Evolutionary conservation across 2,113 vertebrate species (phyloP).

Genomic region (Naja naja): DNA sequence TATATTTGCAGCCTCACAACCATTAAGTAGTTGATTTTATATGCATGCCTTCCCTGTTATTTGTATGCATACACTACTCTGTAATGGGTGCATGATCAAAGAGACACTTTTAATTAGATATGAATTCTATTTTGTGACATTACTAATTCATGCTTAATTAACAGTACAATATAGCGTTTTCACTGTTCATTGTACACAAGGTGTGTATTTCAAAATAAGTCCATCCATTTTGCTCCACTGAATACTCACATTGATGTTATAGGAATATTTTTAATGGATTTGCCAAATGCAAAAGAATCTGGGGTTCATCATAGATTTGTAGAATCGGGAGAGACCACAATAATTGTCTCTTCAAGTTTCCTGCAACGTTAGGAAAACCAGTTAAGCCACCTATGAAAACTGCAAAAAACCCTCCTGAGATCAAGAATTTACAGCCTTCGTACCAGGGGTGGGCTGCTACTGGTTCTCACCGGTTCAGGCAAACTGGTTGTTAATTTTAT

Average conservation of each 20-base stretch:
- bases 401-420: neutral
- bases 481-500: too few species aligned
- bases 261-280: neutral
- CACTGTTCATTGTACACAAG: neutral
- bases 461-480: too few species aligned
- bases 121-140: neutral
- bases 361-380: neutral
- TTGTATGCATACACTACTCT: neutral
- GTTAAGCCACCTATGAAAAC: neutral
- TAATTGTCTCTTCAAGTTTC: neutral
- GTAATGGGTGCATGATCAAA: neutral
- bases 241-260: neutral
- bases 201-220: neutral
- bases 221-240: neutral
- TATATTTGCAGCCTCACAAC: neutral
- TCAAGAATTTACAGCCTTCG: neutral
- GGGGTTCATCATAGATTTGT: neutral
- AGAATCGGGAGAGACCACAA: neutral
- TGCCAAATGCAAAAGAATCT: neutral
- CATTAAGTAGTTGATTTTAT: neutral
- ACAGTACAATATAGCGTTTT: neutral
- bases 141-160: slow-evolving; percentile 1
- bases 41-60: neutral
- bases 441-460: neutral
- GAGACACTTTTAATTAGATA: neutral